Percentiles rank a stretch among this genome's conserved stretches.
phyloP scores from a whole-genome alignment of 1,140 invertebrate genomes.

The Reticulitermes speratus region DNA sequence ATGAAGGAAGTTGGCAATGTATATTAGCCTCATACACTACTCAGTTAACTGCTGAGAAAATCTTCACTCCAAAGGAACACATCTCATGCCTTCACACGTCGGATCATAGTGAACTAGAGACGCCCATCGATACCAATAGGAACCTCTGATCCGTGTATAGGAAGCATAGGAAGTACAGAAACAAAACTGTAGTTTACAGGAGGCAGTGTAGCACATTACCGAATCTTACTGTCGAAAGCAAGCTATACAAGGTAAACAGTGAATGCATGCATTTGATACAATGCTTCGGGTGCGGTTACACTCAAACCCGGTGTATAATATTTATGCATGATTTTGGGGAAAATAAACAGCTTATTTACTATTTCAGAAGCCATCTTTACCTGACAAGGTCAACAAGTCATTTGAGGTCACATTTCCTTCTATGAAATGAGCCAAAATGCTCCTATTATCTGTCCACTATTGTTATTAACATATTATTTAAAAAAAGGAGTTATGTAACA shows the following conservation, averaged over 20 bases:
- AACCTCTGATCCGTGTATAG: too few relatives aligned
- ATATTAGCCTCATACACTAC: too few relatives aligned
- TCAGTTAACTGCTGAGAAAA: too few relatives aligned
- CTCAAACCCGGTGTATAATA: neutral
- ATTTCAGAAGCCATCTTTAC: neutral
- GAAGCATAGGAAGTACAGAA: neutral
- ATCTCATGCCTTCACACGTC: too few relatives aligned
- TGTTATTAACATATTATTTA: too few relatives aligned
- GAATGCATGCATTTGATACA: neutral
- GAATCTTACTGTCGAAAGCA: neutral
- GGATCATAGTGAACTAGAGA: too few relatives aligned
- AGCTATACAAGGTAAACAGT: neutral
- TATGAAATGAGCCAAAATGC: neutral
- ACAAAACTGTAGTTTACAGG: neutral
- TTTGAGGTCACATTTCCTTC: constrained; percentile 1
- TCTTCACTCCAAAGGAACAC: too few relatives aligned
- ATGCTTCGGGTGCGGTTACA: too few relatives aligned
- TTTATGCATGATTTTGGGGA: neutral
- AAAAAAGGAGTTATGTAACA: too few relatives aligned
- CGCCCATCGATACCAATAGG: too few relatives aligned
- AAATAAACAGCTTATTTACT: neutral
- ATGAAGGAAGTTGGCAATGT: too few relatives aligned
- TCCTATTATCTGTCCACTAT: too few relatives aligned
- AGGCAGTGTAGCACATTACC: neutral
- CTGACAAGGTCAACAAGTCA: constrained; percentile 10